Percentiles rank a stretch among this genome's conserved stretches.
These are phyloP conservation scores for Lucifuga dentata DNA, from an alignment of 2,113 vertebrate species.

Conservation along the genomic window DNA sequence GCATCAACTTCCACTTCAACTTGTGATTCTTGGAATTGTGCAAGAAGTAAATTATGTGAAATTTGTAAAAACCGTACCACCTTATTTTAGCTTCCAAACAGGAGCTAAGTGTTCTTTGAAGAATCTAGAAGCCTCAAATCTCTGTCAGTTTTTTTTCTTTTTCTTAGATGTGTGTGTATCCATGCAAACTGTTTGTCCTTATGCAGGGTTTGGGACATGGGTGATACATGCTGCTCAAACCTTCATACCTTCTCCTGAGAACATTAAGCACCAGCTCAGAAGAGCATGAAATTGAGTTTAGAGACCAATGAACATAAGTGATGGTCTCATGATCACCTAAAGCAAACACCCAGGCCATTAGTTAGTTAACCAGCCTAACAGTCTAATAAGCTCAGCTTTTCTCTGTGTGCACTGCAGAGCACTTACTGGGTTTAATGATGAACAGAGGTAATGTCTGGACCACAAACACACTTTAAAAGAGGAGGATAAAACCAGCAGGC, in stretches of 20 bases:
- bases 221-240: slow-evolving; percentile 26
- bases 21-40: not conserved
- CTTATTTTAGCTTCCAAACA: too few relatives aligned
- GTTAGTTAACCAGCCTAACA: slow-evolving; percentile 74
- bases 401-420: slow-evolving; percentile 31
- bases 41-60: not conserved
- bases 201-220: slow-evolving; percentile 7
- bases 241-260: slow-evolving; percentile 36
- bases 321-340: slow-evolving; percentile 69
- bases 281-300: slow-evolving; percentile 77
- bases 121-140: not conserved
- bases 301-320: slow-evolving; percentile 65
- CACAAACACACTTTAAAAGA: slow-evolving; percentile 44
- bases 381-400: slow-evolving; percentile 52
- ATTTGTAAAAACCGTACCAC: too few relatives aligned
- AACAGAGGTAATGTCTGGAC: slow-evolving; percentile 49
- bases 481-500: not conserved
- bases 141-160: not conserved
- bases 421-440: slow-evolving; percentile 62
- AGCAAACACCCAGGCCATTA: slow-evolving; percentile 76
- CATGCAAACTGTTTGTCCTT: not conserved
- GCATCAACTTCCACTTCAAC: slow-evolving; percentile 5
- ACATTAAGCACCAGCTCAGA: slow-evolving; percentile 65
- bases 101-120: not conserved
- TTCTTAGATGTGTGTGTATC: not conserved